Evolutionary conservation across 2,888 invertebrate species (phyloP), one percentile per base, ranked within the genome.

Genomic region (Platycheirus albimanus): DNA sequence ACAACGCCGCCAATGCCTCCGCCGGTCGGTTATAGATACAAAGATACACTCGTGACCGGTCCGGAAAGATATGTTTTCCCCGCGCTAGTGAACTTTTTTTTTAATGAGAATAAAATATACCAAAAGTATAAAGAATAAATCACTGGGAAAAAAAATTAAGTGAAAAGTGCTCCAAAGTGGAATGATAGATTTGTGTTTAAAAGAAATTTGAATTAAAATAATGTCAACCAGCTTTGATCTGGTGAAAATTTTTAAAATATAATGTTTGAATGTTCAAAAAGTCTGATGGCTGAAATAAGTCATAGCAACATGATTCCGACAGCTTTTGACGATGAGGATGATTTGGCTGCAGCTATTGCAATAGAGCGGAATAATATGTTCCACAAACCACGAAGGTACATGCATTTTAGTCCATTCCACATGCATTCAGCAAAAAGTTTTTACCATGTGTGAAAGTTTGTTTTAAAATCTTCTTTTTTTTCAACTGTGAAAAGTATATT

Each of bases 311-410:
- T 89, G 89, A 88, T 90, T 85, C 90, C 90, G 19, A 87, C 89
- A 70, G 88, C 89, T 72, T 86, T 90, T 86, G 88, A 89, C 84
- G 89, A 90, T 78, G 90, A 90, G 85, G 89, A 89, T 75, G 90
- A 90, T 85, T 86, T 90, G 87, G 90, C 89, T 41, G 85, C 89
- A 43, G 88, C 90, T n/a, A 90, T 90, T 63, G 78, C 87, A 64
- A 87, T 87, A 76, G 90, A 90, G 87, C 88, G 87, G 58, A 89
- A 90, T 78, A 89, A 90, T 67, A 90, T 90, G 90, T 90, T 90
- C 83, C 88, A 90, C 54, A 90, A 90, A 76, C 87, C 90, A 28
- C 86, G 89, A 86, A 89, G 90, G 89, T 90, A 89, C 28, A 17
- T 15, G 47, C 43, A 47, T 13, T 19, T 36, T 1, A 8, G 5